phyloP scores from a whole-genome alignment of 2,113 vertebrate genomes.

The Cyprinodon brontotheroides region DNA sequence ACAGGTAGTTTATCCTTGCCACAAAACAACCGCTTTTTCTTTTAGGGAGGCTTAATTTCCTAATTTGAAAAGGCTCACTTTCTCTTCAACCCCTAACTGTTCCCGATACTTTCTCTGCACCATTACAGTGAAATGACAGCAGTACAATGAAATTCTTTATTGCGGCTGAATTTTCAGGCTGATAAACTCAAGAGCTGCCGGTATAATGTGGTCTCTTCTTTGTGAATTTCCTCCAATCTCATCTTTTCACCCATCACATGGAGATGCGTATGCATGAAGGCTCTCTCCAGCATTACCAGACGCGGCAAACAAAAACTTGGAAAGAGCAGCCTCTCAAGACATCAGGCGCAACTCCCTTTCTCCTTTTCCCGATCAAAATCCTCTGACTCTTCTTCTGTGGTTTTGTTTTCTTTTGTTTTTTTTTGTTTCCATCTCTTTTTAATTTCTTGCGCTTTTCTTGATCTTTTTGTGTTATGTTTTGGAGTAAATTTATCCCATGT shows the following conservation, averaged over 20 bases:
- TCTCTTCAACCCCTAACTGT: conserved; percentile 1
- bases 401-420: conserved; percentile 4
- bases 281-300: conserved; percentile 36
- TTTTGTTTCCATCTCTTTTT: conserved; percentile 9
- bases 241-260: conserved; percentile 46
- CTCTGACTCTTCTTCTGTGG: conserved; percentile 3
- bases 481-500: conserved; percentile 3
- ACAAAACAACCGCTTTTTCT: not conserved
- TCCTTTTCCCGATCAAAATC: not conserved
- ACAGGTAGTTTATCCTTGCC: not conserved
- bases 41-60: not conserved
- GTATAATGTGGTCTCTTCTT: conserved; percentile 46
- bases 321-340: not conserved
- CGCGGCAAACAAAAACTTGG: conserved; percentile 38
- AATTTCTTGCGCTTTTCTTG: conserved; percentile 1
- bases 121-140: conserved; percentile 30
- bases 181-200: conserved; percentile 45
- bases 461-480: not conserved
- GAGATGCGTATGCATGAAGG: conserved; percentile 46
- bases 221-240: conserved; percentile 23
- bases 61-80: not conserved
- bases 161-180: conserved; percentile 17
- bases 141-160: conserved; percentile 16
- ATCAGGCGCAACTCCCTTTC: not conserved
- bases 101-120: conserved; percentile 13